Evolutionary conservation across 2,797 vertebrate genomes (phyloP).

Genomic region (Knipowitschia caucasica): DNA sequence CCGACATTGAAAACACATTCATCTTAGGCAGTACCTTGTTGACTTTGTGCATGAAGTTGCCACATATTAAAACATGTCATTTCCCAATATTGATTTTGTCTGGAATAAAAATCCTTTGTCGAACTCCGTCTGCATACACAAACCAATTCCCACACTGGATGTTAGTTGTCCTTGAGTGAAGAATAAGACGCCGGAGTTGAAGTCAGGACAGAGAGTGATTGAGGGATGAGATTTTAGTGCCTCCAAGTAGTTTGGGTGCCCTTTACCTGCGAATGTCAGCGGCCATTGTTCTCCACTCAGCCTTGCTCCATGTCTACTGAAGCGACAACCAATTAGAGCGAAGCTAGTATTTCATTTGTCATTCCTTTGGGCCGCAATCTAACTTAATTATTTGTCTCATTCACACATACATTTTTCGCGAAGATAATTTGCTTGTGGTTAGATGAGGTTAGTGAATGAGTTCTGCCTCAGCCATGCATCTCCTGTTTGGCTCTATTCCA

Average conservation of each 20-base stretch:
- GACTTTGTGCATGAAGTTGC: background rate
- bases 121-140: background rate
- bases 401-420: conserved; percentile 17
- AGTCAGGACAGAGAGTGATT: background rate
- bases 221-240: background rate
- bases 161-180: background rate
- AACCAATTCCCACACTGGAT: background rate
- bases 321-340: conserved; percentile 37
- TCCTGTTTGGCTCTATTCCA: background rate
- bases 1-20: too few relatives aligned
- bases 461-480: conserved; percentile 36
- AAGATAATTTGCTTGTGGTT: background rate
- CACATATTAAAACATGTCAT: background rate
- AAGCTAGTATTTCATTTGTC: conserved; percentile 29
- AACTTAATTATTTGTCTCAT: conserved; percentile 59
- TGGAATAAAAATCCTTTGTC: background rate
- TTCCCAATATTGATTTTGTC: background rate
- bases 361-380: conserved; percentile 38
- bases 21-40: background rate
- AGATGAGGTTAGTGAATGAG: conserved; percentile 31
- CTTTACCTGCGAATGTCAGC: background rate
- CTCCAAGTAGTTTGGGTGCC: background rate
- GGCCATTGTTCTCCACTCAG: conserved; percentile 2
- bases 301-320: conserved; percentile 24
- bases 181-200: background rate